Percentiles rank a stretch among this genome's conserved stretches.
phyloP scores from a whole-genome alignment of 2,888 invertebrate species.

The Dasysyrphus albostriatus region DNA sequence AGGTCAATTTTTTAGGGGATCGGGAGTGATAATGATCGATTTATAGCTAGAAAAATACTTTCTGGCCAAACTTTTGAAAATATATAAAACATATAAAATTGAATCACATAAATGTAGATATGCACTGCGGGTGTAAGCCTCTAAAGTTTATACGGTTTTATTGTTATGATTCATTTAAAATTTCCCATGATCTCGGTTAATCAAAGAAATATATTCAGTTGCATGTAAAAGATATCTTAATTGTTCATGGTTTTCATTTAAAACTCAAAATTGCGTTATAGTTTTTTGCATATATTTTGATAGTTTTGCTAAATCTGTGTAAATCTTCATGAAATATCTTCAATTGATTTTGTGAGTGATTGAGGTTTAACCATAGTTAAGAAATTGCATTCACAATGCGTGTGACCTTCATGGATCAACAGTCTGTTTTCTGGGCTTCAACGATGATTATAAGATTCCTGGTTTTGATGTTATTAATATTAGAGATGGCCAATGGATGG shows the following conservation, averaged over 20 bases:
- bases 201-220: background rate
- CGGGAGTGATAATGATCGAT: background rate
- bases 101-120: too few relatives aligned
- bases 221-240: background rate
- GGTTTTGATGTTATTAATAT: background rate
- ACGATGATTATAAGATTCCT: constrained; percentile 2
- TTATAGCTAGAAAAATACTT: too few relatives aligned
- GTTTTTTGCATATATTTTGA: too few relatives aligned
- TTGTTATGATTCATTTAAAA: background rate
- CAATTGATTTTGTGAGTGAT: background rate
- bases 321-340: too few relatives aligned
- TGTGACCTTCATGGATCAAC: constrained; percentile 28
- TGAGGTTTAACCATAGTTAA: background rate
- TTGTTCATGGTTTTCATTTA: background rate
- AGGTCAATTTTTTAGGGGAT: background rate
- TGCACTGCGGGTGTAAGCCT: too few relatives aligned
- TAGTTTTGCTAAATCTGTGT: too few relatives aligned
- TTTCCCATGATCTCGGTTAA: background rate
- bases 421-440: background rate
- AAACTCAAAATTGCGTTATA: too few relatives aligned
- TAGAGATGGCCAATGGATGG: constrained; percentile 19
- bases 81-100: background rate
- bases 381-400: constrained; percentile 10
- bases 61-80: too few relatives aligned
- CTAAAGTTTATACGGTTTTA: background rate